Conservation (phyloP, 2,797 vertebrate species). For the Geotrypetes seraphini region DNA sequence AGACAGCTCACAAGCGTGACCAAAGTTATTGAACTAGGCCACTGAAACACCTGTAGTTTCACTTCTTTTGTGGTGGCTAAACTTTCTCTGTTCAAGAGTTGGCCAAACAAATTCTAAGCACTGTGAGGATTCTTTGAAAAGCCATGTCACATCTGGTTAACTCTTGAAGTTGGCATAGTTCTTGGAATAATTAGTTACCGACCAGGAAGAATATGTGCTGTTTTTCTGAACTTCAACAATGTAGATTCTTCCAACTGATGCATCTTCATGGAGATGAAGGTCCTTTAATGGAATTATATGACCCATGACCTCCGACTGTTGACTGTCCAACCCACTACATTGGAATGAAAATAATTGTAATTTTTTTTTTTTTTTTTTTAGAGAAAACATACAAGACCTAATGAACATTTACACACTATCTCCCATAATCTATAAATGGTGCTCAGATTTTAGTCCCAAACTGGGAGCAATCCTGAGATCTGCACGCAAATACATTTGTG, state of each 20-base stretch:
- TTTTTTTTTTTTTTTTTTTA: not conserved
- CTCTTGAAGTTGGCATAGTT: not conserved
- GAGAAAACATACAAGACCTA: not conserved
- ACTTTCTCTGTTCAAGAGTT: not conserved
- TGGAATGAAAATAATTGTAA: not conserved
- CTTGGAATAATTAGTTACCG: slow-evolving; percentile 1
- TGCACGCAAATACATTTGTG: not conserved
- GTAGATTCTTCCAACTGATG: not conserved
- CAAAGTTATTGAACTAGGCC: too few species aligned
- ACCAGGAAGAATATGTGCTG: not conserved
- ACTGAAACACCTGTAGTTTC: too few species aligned
- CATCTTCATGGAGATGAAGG: slow-evolving; percentile 55
- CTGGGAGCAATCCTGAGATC: not conserved
- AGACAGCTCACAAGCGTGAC: too few species aligned
- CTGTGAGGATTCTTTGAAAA: slow-evolving; percentile 3
- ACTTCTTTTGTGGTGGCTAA: too few species aligned
- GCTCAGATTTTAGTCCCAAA: not conserved
- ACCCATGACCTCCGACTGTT: slow-evolving; percentile 55
- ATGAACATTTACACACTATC: not conserved
- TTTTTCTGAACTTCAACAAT: not conserved
- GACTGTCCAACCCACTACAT: slow-evolving; percentile 53
- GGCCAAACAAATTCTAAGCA: slow-evolving; percentile 22
- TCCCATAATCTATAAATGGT: not conserved
- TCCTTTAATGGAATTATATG: slow-evolving; percentile 63
- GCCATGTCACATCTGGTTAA: slow-evolving; percentile 2